These are phyloP conservation scores for Cybosia mesomella DNA, from an alignment of 2,888 invertebrate species.

Conservation along the genomic window DNA sequence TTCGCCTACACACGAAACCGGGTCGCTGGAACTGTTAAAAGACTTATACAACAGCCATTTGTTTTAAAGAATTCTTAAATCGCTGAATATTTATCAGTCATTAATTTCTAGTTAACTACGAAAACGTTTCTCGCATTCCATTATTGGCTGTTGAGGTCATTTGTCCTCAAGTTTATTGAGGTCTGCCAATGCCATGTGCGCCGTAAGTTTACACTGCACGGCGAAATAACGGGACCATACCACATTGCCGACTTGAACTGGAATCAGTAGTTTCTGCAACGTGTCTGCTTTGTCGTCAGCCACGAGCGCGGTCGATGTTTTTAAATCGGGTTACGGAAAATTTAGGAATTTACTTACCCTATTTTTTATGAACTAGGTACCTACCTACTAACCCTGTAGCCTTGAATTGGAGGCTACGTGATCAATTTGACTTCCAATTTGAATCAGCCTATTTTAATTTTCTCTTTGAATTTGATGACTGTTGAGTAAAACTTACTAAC, in stretches of 20 bases:
- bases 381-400: not conserved
- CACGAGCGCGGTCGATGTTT: not conserved
- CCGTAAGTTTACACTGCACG: slow-evolving; percentile 25
- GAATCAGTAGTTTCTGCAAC: slow-evolving; percentile 33
- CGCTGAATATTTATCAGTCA: slow-evolving; percentile 51
- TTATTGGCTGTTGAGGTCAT: slow-evolving; percentile 17
- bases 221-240: slow-evolving; percentile 45
- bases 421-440: not conserved
- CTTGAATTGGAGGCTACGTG: not conserved
- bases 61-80: slow-evolving; percentile 34
- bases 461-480: not conserved
- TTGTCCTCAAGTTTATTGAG: slow-evolving; percentile 30
- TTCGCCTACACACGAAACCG: slow-evolving; percentile 24
- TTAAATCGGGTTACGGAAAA: slow-evolving; percentile 19
- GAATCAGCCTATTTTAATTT: not conserved
- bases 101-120: slow-evolving; percentile 45
- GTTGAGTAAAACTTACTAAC: too few species aligned
- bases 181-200: slow-evolving; percentile 52
- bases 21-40: slow-evolving; percentile 33
- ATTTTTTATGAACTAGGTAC: not conserved
- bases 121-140: slow-evolving; percentile 50
- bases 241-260: slow-evolving; percentile 22
- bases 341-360: slow-evolving; percentile 18
- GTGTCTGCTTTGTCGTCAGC: slow-evolving; percentile 15
- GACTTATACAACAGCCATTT: slow-evolving; percentile 34